phyloP scores from a whole-genome alignment of 2,797 vertebrate species.

The Salarias fasciatus region DNA sequence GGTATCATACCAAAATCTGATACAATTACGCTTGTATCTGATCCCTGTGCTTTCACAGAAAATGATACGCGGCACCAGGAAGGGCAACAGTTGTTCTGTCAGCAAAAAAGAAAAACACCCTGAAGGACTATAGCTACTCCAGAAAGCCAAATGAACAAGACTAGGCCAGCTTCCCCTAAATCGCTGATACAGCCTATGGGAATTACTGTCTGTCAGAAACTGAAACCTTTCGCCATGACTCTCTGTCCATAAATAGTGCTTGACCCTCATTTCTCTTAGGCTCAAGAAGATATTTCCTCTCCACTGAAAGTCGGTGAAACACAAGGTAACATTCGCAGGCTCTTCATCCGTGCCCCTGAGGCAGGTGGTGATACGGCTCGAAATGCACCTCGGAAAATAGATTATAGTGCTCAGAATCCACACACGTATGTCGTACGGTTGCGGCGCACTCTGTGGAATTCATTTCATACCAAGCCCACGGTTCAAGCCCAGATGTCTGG shows the following conservation, averaged over 20 bases:
- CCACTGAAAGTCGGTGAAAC: conserved; percentile 38
- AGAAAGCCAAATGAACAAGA: conserved; percentile 61
- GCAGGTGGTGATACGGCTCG: conserved; percentile 44
- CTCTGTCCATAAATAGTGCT: conserved; percentile 58
- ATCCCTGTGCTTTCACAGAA: conserved; percentile 52
- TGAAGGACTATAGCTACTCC: conserved; percentile 38
- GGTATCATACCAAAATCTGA: conserved; percentile 29
- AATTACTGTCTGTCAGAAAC: conserved; percentile 68
- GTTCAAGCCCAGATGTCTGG: no score
- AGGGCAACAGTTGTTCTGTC: conserved; percentile 58
- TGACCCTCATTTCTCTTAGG: conserved; percentile 63
- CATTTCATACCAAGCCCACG: conserved; percentile 10
- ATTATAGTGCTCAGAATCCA: conserved; percentile 26
- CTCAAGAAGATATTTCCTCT: conserved; percentile 47
- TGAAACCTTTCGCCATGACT: conserved; percentile 65
- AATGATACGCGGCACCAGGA: conserved; percentile 52
- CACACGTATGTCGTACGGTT: conserved; percentile 14
- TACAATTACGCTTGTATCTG: conserved; percentile 20
- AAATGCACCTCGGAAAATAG: conserved; percentile 35
- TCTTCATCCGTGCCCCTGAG: conserved; percentile 41
- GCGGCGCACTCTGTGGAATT: conserved; percentile 1
- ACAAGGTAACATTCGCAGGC: conserved; percentile 38
- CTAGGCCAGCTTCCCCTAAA: conserved; percentile 52
- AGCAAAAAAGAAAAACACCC: conserved; percentile 46
- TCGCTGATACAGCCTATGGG: conserved; percentile 67